These are phyloP conservation scores for Mnemiopsis leidyi DNA, from an alignment of 37 sponge, comb jelly and placozoan genomes.

Conservation along the genomic window DNA sequence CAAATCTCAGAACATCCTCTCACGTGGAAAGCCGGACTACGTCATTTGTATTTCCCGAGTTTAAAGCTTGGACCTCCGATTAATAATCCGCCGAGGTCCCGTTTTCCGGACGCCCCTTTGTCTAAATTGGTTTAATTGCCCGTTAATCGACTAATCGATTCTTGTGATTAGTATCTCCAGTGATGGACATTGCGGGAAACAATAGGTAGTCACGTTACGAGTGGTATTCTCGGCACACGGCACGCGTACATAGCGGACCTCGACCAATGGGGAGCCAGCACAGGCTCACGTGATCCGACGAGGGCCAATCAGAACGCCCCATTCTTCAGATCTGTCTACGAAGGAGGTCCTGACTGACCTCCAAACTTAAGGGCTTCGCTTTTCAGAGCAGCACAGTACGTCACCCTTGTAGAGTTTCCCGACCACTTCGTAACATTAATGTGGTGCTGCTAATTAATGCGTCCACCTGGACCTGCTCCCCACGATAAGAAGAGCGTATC, in stretches of 20 bases:
- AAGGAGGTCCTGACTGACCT: neutral
- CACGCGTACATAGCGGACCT: neutral
- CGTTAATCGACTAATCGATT: slow-evolving; percentile 24
- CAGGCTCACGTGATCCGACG: neutral
- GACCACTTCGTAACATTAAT: neutral
- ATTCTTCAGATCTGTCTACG: neutral
- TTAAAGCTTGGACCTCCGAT: neutral
- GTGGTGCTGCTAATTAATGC: neutral
- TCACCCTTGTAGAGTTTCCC: neutral
- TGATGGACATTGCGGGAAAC: slow-evolving; percentile 25
- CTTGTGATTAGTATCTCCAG: slow-evolving; percentile 15
- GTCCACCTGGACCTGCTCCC: neutral
- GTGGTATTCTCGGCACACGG: neutral
- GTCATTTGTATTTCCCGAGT: neutral
- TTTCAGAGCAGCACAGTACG: neutral
- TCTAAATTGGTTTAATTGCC: slow-evolving; percentile 43
- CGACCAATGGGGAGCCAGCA: neutral
- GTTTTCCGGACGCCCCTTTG: slow-evolving; percentile 41
- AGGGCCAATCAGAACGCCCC: neutral
- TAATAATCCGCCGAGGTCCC: neutral
- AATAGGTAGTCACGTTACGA: slow-evolving; percentile 33
- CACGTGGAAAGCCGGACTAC: neutral
- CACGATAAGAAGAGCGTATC: neutral
- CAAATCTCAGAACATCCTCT: neutral
- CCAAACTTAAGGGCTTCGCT: neutral